Conservation (phyloP, 2,888 invertebrate species). For the Patella depressa region DNA sequence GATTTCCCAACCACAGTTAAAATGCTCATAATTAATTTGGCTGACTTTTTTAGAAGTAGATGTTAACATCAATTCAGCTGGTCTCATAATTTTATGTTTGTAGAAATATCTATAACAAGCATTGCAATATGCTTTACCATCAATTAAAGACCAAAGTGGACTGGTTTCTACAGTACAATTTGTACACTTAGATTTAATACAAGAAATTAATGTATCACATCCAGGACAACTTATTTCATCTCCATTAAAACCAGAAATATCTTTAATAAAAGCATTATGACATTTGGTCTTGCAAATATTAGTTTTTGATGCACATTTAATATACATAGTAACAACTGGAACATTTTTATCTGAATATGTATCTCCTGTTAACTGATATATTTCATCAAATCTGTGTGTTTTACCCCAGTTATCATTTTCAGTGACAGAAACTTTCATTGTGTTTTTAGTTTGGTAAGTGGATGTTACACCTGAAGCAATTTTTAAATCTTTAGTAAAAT, state of each 20-base stretch:
- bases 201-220: neutral
- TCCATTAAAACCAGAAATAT: neutral
- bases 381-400: neutral
- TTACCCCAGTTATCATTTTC: slow-evolving; percentile 1
- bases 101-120: neutral
- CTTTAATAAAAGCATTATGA: neutral
- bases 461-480: too few relatives aligned
- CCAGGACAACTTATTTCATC: neutral
- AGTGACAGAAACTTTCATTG: neutral
- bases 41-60: too few relatives aligned
- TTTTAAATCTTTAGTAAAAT: too few relatives aligned
- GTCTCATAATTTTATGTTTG: too few relatives aligned
- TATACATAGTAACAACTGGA: neutral
- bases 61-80: too few relatives aligned
- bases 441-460: neutral
- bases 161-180: neutral
- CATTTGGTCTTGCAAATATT: neutral
- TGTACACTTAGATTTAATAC: neutral
- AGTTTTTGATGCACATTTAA: neutral
- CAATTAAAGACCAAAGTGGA: neutral
- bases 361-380: neutral
- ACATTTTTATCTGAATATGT: neutral
- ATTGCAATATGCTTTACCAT: neutral
- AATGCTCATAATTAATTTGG: too few relatives aligned
- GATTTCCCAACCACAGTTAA: too few relatives aligned